These are phyloP conservation scores for Druceiella hillmani DNA, from an alignment of 2,888 invertebrate genomes.

Conservation along the genomic window DNA sequence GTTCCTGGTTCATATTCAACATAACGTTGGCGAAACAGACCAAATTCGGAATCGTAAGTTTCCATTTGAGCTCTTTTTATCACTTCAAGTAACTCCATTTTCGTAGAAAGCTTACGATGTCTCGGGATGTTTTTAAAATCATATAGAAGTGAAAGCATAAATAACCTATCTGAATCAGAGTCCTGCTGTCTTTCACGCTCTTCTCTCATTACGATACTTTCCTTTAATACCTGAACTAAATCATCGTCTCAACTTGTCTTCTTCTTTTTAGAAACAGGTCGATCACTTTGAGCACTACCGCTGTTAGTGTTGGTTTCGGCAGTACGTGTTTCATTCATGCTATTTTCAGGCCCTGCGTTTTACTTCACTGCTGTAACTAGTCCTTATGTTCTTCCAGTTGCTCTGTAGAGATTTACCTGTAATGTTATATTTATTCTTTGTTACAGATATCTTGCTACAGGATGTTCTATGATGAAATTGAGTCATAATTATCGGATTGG, in stretches of 20 bases:
- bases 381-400: conserved; percentile 28
- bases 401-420: no score
- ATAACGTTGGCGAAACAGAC: conserved; percentile 25
- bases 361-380: conserved; percentile 26
- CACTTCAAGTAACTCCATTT: conserved; percentile 27
- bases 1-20: conserved; percentile 25
- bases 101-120: conserved; percentile 27
- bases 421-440: no score
- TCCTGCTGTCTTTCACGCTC: conserved; percentile 26
- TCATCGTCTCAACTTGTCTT: conserved; percentile 25
- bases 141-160: conserved; percentile 26
- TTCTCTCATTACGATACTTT: conserved; percentile 27
- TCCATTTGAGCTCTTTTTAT: conserved; percentile 26
- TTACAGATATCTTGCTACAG: no score
- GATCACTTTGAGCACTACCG: conserved; percentile 23
- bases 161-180: conserved; percentile 25
- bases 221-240: conserved; percentile 21
- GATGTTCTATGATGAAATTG: no score
- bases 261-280: conserved; percentile 26
- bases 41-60: conserved; percentile 23
- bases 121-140: conserved; percentile 26
- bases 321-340: conserved; percentile 25
- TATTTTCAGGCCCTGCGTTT: conserved; percentile 25
- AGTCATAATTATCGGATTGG: no score
- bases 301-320: conserved; percentile 22